Base-by-base conservation (phyloP, 2,797 vertebrate species). In the Hemitrygon akajei region DNA sequence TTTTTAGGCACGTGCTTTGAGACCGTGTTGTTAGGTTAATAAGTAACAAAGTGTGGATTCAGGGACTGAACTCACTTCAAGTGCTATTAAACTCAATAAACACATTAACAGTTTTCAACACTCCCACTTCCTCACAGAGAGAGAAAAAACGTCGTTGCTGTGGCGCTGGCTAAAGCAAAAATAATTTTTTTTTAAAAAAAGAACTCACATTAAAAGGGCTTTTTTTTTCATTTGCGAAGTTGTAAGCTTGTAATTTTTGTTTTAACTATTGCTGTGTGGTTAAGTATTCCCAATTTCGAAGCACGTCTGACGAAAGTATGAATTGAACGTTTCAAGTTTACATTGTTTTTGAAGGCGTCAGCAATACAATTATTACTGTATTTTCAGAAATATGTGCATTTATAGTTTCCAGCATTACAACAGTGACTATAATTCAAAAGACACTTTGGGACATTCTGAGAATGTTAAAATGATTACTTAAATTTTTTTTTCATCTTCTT, bases 11-110 rank as follows among this genome's bases (percentile, higher is more conserved):
- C 60, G 84, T 66, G 1, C 18, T 37, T 89, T 37, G n/a, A 37
- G 63, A 20, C 18, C n/a, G 66, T 69, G 10, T 69, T 89, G 60
- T 89, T 69, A 9, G n/a, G 34, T 89, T 89, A 89, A 66, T 89
- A 9, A 66, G 60, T 66, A 66, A 89, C 30, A n/a, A 34, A 22
- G 86, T 37, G 86, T 89, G 16, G 30, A 7, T 89, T 63, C 86
- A 37, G 18, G 18, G 86, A 89, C 34, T 69, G 16, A n/a, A 89
- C n/a, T 89, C 86, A 34, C 58, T n/a, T 60, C 86, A 69, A 89
- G 34, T 9, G n/a, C 60, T 69, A 16, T n/a, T 86, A 82, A 86
- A 86, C 86, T 34, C 60, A 89, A 37, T 37, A 89, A 89, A 89
- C 63, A 89, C 60, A 22, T 30, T 30, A 87, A n/a, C 25, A 60